Conservation (phyloP, 2,888 invertebrate species). For the Netelia virgata region DNA sequence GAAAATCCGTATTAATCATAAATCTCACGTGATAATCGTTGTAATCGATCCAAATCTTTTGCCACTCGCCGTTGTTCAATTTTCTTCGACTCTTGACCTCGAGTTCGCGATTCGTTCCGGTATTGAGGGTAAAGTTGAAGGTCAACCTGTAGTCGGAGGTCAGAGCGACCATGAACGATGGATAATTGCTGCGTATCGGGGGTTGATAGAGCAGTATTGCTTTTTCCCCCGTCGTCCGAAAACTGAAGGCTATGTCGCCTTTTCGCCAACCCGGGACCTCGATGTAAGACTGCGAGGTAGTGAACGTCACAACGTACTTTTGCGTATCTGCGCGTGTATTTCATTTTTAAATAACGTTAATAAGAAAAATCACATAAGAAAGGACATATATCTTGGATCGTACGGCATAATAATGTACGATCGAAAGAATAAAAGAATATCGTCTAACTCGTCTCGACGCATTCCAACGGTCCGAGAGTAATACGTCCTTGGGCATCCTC, state of each 20-base stretch:
- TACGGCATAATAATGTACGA: constrained; percentile 2
- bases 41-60: constrained; percentile 98
- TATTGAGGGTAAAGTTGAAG: constrained; percentile 95
- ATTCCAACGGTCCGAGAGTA: constrained; percentile 95
- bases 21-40: constrained; percentile 97
- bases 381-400: too few relatives aligned
- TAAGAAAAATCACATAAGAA: too few relatives aligned
- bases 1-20: constrained; percentile 95
- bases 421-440: not conserved
- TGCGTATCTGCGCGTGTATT: constrained; percentile 90
- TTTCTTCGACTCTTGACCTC: constrained; percentile 93
- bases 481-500: constrained; percentile 94
- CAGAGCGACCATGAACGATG: constrained; percentile 96
- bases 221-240: constrained; percentile 95
- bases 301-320: constrained; percentile 96
- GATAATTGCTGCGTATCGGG: constrained; percentile 94
- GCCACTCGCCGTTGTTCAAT: constrained; percentile 97
- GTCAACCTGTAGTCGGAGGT: constrained; percentile 94
- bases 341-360: not conserved
- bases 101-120: constrained; percentile 92
- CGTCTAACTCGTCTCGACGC: constrained; percentile 96
- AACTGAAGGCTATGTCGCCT: constrained; percentile 96
- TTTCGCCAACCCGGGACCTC: constrained; percentile 97
- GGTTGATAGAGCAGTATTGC: constrained; percentile 96
- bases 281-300: constrained; percentile 96